Evolutionary conservation across 2,888 invertebrate species (phyloP).

Genomic region (Drosophila setosimentum): DNA sequence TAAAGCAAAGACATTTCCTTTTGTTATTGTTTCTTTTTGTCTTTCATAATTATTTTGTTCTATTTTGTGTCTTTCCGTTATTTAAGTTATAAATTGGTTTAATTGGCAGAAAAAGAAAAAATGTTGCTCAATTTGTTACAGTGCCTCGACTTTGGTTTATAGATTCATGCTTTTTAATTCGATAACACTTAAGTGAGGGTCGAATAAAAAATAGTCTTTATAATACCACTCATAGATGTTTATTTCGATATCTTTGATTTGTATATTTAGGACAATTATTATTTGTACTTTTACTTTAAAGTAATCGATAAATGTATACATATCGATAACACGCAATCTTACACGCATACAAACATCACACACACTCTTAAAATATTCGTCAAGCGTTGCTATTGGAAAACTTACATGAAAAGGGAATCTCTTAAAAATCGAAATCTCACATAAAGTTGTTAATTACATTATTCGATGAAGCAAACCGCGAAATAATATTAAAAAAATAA

Average conservation of each 20-base stretch:
- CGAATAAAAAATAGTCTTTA: not conserved
- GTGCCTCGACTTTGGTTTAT: slow-evolving; percentile 1
- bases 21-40: slow-evolving; percentile 6
- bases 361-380: slow-evolving; percentile 4
- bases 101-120: slow-evolving; percentile 1
- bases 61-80: not conserved
- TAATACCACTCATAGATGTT: not conserved
- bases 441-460: slow-evolving; percentile 48
- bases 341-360: slow-evolving; percentile 2
- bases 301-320: not conserved
- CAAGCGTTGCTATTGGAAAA: slow-evolving; percentile 19
- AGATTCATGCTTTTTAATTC: slow-evolving; percentile 1
- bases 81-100: slow-evolving; percentile 1
- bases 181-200: not conserved
- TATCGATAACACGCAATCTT: slow-evolving; percentile 6
- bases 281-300: not conserved
- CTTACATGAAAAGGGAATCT: slow-evolving; percentile 24
- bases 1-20: slow-evolving; percentile 4
- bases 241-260: not conserved
- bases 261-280: not conserved
- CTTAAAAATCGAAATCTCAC: slow-evolving; percentile 25
- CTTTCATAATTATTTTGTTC: not conserved
- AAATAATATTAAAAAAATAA: slow-evolving; percentile 14
- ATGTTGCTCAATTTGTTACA: slow-evolving; percentile 10
- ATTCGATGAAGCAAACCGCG: slow-evolving; percentile 25